Base-by-base conservation (phyloP, 2,888 invertebrate species). In the Pachycephus smyrnensis region DNA sequence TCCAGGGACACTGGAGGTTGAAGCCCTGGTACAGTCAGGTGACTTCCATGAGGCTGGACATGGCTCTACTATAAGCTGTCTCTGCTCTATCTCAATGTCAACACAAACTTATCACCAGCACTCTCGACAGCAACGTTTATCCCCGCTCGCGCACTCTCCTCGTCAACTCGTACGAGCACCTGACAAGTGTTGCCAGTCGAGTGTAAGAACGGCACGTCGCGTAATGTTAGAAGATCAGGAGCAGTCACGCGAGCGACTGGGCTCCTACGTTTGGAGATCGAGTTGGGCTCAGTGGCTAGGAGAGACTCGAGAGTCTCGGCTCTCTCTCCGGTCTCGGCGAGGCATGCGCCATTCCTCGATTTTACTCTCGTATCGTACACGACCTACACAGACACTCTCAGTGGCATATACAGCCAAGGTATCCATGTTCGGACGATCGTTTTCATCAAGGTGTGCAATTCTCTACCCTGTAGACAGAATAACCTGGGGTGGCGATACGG, bases 311-410 rank as follows among this genome's bases (percentile, higher is more conserved):
- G 55, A 23, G 23, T 78, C 40, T 69, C 77, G 55, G 9, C 55
- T 55, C 55, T 33, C 78, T 74, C 77, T 76, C 32, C 31, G 71
- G 68, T 68, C 71, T 80, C 79, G 80, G 83, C 81, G 81, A 83
- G 83, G 83, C 86, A 85, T 86, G 86, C 86, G 86, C 86, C 81
- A 79, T 82, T 81, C 76, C 75, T 84, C 82, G 81, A 82, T 86
- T 83, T 86, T 85, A 85, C 87, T 86, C 83, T 83, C 84, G 84
- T 82, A 80, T 76, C 81, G 80, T 79, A 79, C 84, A 85, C 75
- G 79, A 82, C 77, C 83, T 82, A 77, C 80, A 76, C 85, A 84
- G 85, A 84, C 88, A 86, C 82, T 88, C 78, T 79, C 81, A 83
- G 55, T 23, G 9, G 55, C 9, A 55, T 55, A 55, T 55, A 55